Evolutionary conservation across 2,888 invertebrate genomes (phyloP).

Genomic region (Leucoma salicis): DNA sequence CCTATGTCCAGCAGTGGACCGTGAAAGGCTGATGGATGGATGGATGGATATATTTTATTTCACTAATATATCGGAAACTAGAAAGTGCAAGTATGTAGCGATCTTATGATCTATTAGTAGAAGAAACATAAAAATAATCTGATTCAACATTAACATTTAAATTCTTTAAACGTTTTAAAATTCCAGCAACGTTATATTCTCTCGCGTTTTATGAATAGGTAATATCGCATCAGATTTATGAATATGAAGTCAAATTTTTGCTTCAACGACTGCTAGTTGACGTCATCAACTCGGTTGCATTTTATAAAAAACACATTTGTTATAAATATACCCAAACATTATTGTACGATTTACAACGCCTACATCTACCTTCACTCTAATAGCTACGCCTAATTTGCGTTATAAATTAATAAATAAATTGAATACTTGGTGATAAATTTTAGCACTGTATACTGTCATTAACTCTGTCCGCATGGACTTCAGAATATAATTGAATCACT

Average conservation of each 20-base stretch:
- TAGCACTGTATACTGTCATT: too few species aligned
- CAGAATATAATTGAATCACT: too few species aligned
- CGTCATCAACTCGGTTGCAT: not conserved
- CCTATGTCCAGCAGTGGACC: too few species aligned
- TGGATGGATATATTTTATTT: too few species aligned
- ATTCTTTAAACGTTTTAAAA: not conserved
- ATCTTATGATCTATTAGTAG: too few species aligned
- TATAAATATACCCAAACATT: not conserved
- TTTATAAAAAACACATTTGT: not conserved
- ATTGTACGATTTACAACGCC: not conserved
- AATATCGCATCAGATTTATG: not conserved
- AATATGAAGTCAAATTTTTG: not conserved
- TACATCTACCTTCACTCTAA: not conserved
- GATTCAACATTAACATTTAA: too few species aligned
- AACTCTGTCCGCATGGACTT: too few species aligned
- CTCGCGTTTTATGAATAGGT: not conserved
- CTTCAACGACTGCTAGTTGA: not conserved
- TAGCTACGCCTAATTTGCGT: not conserved
- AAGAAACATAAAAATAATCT: too few species aligned
- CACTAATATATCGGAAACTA: too few species aligned
- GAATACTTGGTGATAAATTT: too few species aligned
- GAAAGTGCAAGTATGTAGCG: too few species aligned
- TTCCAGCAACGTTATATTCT: not conserved
- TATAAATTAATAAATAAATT: not conserved
- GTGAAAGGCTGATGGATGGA: too few species aligned